Conservation (phyloP, 2,888 invertebrate genomes). For the Petrophora chlorosata region DNA sequence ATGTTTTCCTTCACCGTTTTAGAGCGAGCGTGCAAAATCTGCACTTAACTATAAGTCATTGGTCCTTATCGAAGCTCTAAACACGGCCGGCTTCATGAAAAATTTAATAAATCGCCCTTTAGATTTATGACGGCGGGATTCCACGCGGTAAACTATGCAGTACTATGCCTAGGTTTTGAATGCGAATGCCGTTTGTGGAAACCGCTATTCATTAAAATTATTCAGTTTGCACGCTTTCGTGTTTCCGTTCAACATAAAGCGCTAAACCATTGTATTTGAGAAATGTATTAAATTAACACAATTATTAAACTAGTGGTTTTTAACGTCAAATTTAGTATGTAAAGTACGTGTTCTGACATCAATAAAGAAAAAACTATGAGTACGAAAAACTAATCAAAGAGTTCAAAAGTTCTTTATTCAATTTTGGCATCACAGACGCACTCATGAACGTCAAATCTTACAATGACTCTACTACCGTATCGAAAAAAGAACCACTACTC, state of each 20-base stretch:
- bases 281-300: not conserved
- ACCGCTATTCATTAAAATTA: constrained; percentile 34
- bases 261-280: constrained; percentile 9
- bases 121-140: constrained; percentile 55
- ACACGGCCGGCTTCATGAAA: constrained; percentile 74
- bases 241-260: constrained; percentile 12
- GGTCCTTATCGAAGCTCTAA: constrained; percentile 71
- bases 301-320: too few relatives aligned
- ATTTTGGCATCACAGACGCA: too few relatives aligned
- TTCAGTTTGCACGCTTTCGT: constrained; percentile 29
- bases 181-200: constrained; percentile 43
- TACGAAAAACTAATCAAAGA: too few relatives aligned
- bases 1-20: too few relatives aligned
- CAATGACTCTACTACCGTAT: too few relatives aligned
- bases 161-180: constrained; percentile 44
- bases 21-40: too few relatives aligned
- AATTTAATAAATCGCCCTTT: constrained; percentile 75
- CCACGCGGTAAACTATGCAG: constrained; percentile 35
- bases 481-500: too few relatives aligned
- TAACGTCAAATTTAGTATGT: not conserved
- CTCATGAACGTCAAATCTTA: too few relatives aligned
- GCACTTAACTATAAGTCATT: too few relatives aligned
- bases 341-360: too few relatives aligned
- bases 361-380: too few relatives aligned
- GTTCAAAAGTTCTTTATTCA: too few relatives aligned